Conservation (phyloP, 1,140 invertebrate genomes). For the Atopsyche davidsoni region DNA sequence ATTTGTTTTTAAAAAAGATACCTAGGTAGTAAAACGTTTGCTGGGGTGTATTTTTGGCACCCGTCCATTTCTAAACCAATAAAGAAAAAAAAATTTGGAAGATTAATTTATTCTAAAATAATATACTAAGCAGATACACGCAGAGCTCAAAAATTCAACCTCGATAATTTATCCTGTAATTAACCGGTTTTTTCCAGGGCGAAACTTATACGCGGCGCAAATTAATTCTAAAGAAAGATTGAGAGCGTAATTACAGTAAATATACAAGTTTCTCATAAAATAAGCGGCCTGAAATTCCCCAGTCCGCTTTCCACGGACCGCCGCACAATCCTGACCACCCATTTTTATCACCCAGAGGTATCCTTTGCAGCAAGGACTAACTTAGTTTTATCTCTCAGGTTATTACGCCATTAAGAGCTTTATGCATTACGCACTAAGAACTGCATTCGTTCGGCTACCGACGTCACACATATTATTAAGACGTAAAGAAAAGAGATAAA, state of each 20-base stretch:
- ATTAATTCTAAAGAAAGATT: conserved; percentile 15
- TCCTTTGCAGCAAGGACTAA: conserved; percentile 12
- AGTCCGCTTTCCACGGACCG: neutral
- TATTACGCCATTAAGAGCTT: conserved; percentile 7
- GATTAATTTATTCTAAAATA: too few species aligned
- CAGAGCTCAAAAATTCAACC: too few species aligned
- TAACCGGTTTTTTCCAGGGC: too few species aligned
- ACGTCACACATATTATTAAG: neutral
- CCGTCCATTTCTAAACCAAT: too few species aligned
- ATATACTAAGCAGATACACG: too few species aligned
- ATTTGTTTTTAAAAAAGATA: neutral
- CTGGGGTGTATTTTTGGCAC: neutral
- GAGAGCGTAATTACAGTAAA: conserved; percentile 15
- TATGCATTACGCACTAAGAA: conserved; percentile 1
- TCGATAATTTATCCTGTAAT: too few species aligned
- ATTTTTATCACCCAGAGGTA: conserved; percentile 1
- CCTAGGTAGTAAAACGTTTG: neutral
- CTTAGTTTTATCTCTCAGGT: neutral
- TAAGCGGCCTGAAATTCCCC: conserved; percentile 11
- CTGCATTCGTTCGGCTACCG: neutral
- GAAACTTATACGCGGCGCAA: too few species aligned
- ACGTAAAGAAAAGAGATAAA: conserved; percentile 5
- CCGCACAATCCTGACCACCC: neutral
- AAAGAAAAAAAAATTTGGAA: too few species aligned
- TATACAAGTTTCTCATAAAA: conserved; percentile 17